phyloP scores from a whole-genome alignment of 1,140 invertebrate species.

The Drosophila pallidifrons region DNA sequence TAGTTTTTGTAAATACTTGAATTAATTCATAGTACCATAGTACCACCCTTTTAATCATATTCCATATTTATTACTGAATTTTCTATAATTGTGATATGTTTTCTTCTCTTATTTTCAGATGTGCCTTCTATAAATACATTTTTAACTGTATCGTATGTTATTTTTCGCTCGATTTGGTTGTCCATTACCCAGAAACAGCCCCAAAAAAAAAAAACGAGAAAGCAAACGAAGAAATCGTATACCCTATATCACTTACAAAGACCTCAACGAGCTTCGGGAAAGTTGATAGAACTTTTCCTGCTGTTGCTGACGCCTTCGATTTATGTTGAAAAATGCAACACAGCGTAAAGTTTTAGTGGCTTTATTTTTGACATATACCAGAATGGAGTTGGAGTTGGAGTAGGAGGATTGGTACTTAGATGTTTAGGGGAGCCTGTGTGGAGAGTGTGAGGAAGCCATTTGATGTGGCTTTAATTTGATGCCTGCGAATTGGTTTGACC shows the following conservation, averaged over 20 bases:
- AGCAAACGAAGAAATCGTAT: background rate
- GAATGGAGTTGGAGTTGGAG: background rate
- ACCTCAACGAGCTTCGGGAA: slow-evolving; percentile 26
- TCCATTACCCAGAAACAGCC: slow-evolving; percentile 59
- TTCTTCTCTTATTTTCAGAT: slow-evolving; percentile 39
- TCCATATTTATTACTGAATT: no score
- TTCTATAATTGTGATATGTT: background rate
- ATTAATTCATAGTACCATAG: no score
- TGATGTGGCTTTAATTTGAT: slow-evolving; percentile 72
- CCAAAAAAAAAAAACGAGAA: background rate
- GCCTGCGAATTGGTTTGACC: slow-evolving; percentile 76
- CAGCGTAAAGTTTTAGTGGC: slow-evolving; percentile 61
- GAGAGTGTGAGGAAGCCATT: slow-evolving; percentile 25
- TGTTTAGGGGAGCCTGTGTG: background rate
- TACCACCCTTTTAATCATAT: no score
- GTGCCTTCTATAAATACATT: slow-evolving; percentile 15
- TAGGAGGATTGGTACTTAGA: background rate
- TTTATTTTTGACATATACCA: slow-evolving; percentile 35
- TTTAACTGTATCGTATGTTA: slow-evolving; percentile 20
- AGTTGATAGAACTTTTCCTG: slow-evolving; percentile 54
- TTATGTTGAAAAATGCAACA: slow-evolving; percentile 75
- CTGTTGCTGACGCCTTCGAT: slow-evolving; percentile 69
- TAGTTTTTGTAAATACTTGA: no score
- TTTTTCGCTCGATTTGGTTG: slow-evolving; percentile 66
- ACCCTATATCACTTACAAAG: slow-evolving; percentile 33